phyloP scores from a whole-genome alignment of 1,140 invertebrate genomes.

The Pissodes strobi region DNA sequence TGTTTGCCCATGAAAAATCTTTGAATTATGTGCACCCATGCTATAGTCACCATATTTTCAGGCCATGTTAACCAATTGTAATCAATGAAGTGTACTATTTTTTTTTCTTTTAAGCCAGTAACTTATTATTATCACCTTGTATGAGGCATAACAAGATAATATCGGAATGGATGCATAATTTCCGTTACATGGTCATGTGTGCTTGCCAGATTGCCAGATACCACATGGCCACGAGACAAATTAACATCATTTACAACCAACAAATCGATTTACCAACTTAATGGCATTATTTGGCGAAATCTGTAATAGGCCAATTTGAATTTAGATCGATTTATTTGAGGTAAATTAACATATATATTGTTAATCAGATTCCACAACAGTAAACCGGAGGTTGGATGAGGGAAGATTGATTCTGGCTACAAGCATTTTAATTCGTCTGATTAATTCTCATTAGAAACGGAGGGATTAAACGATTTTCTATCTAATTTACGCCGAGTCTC shows the following conservation, averaged over 20 bases:
- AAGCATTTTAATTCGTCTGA: conserved; percentile 39
- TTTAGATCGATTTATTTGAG: conserved; percentile 46
- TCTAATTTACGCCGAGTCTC: conserved; percentile 36
- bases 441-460: conserved; percentile 38
- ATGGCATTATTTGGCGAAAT: conserved; percentile 38
- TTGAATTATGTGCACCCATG: too few species aligned
- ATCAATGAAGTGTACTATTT: too few species aligned
- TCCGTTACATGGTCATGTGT: too few species aligned
- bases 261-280: conserved; percentile 37
- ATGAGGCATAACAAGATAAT: too few species aligned
- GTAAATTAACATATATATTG: conserved; percentile 44
- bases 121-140: too few species aligned
- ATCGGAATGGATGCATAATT: too few species aligned
- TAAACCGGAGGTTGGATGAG: conserved; percentile 21
- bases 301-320: conserved; percentile 43
- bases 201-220: too few species aligned
- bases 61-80: too few species aligned
- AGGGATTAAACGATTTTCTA: conserved; percentile 41
- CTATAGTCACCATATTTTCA: too few species aligned
- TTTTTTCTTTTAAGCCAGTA: too few species aligned
- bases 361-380: conserved; percentile 41
- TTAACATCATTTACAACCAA: conserved; percentile 39
- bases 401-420: conserved; percentile 15
- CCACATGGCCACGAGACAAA: conserved; percentile 20
- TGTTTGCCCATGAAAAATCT: too few species aligned